These are phyloP conservation scores for Falcunculus frontatus DNA, from an alignment of 2,113 vertebrate species.

Conservation along the genomic window DNA sequence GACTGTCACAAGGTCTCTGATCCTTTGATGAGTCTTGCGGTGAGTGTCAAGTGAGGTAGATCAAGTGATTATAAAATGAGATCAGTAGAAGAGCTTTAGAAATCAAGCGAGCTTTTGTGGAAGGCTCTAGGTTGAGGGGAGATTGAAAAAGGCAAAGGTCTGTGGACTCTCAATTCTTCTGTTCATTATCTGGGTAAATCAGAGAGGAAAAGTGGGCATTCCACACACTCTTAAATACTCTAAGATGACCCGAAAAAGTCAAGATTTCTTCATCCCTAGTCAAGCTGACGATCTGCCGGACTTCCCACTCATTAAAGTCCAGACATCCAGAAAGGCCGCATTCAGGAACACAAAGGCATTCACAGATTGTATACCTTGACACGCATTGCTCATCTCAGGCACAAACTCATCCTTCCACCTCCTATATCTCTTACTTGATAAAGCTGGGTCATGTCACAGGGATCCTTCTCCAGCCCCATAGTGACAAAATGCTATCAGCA, in stretches of 20 bases:
- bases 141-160: not conserved
- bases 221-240: not conserved
- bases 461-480: not conserved
- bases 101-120: not conserved
- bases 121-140: not conserved
- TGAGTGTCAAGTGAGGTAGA: not conserved
- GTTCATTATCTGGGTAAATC: not conserved
- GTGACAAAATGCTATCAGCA: not conserved
- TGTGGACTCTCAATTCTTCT: not conserved
- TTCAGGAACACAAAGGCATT: not conserved
- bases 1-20: not conserved
- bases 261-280: not conserved
- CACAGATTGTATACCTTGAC: not conserved
- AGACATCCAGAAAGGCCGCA: not conserved
- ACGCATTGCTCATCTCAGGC: not conserved
- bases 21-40: not conserved
- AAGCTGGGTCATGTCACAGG: fast-evolving
- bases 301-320: not conserved
- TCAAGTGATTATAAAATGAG: not conserved
- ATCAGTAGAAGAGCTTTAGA: not conserved
- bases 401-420: not conserved
- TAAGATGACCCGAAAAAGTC: not conserved
- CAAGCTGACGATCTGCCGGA: not conserved
- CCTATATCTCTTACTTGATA: not conserved
- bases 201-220: not conserved